Conservation (phyloP, 2,888 invertebrate species). For the Ectemnius cavifrons region DNA sequence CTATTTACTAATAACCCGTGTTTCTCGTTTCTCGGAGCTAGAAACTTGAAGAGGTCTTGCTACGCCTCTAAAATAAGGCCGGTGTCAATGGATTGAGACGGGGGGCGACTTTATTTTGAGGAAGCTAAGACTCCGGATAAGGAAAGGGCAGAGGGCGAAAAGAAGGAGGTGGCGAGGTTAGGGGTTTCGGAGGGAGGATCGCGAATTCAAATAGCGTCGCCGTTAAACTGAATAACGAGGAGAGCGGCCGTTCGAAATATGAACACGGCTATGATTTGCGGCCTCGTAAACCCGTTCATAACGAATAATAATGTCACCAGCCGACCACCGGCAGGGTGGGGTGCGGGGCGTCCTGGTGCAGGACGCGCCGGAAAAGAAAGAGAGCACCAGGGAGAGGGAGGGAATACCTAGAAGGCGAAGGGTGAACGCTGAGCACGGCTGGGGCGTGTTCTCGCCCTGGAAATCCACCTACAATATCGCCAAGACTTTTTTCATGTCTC, state of each 20-base stretch:
- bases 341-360: slow-evolving; percentile 14
- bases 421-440: slow-evolving; percentile 19
- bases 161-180: background rate
- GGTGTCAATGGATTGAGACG: too few species aligned
- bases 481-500: slow-evolving; percentile 75
- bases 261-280: slow-evolving; percentile 78
- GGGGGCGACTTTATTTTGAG: slow-evolving; percentile 11
- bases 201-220: slow-evolving; percentile 77
- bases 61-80: too few species aligned
- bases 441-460: slow-evolving; percentile 56
- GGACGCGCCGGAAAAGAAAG: background rate
- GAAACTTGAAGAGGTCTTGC: too few species aligned
- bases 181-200: slow-evolving; percentile 64
- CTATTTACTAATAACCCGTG: background rate
- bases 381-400: slow-evolving; percentile 9
- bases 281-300: slow-evolving; percentile 78
- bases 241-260: slow-evolving; percentile 77
- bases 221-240: slow-evolving; percentile 78
- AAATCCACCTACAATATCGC: slow-evolving; percentile 76
- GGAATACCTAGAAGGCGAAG: slow-evolving; percentile 16
- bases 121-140: slow-evolving; percentile 11
- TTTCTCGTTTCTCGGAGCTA: background rate
- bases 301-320: slow-evolving; percentile 78
- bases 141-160: slow-evolving; percentile 7
- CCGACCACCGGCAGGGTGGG: slow-evolving; percentile 43